A percentile compares a stretch with the other conserved stretches of the same genome.
Evolutionary conservation across 2,113 vertebrate species (phyloP).

Genomic region (Poecilia latipinna): DNA sequence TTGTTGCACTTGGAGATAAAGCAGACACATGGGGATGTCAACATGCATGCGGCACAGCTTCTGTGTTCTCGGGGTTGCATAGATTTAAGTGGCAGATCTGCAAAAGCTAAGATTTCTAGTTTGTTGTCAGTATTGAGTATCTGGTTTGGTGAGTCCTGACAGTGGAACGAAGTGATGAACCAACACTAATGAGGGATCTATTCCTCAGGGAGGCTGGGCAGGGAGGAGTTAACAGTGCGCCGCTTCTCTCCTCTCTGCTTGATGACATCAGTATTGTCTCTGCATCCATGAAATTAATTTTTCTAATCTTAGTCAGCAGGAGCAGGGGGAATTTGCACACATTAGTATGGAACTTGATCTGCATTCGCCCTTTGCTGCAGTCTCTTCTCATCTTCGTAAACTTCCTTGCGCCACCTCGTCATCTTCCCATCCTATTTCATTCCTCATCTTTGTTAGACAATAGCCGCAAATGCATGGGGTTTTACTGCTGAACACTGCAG

Average conservation of each 20-base stretch:
- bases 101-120: constrained; percentile 10
- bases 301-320: constrained; percentile 85
- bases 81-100: constrained; percentile 10
- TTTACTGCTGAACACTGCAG: constrained; percentile 39
- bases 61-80: constrained; percentile 10
- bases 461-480: constrained; percentile 39
- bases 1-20: constrained; percentile 37
- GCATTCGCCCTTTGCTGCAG: constrained; percentile 69
- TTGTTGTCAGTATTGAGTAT: constrained; percentile 18
- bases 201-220: constrained; percentile 48
- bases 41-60: neutral
- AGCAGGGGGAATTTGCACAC: constrained; percentile 81
- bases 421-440: constrained; percentile 25
- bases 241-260: constrained; percentile 72
- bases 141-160: constrained; percentile 17
- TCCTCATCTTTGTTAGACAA: constrained; percentile 34
- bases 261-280: constrained; percentile 83
- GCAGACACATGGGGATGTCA: constrained; percentile 32
- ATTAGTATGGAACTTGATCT: constrained; percentile 80
- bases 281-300: constrained; percentile 85
- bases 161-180: constrained; percentile 33
- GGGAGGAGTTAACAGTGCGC: constrained; percentile 66
- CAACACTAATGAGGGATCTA: constrained; percentile 35
- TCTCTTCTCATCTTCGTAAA: constrained; percentile 44
- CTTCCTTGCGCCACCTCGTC: constrained; percentile 18